These are phyloP conservation scores for Willowsia nigromaculata DNA, from an alignment of 2,888 invertebrate genomes.

Conservation along the genomic window DNA sequence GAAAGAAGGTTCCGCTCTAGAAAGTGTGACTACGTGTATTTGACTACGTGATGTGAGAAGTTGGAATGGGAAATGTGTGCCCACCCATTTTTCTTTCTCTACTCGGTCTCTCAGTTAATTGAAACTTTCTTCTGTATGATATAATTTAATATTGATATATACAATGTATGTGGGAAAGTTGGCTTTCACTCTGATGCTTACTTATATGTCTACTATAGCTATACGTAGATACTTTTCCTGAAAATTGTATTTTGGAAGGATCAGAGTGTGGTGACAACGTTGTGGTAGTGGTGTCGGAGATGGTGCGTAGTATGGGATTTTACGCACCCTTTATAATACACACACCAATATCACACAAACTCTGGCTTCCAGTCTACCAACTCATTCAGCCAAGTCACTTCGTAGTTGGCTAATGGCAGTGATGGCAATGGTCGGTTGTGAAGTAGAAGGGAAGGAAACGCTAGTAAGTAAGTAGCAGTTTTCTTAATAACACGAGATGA, in stretches of 20 bases:
- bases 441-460: background rate
- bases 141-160: slow-evolving; percentile 73
- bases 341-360: background rate
- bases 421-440: background rate
- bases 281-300: background rate
- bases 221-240: background rate
- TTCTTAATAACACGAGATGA: slow-evolving; percentile 57
- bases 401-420: slow-evolving; percentile 25
- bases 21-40: background rate
- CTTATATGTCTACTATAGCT: background rate
- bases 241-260: slow-evolving; percentile 30
- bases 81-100: slow-evolving; percentile 73
- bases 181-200: slow-evolving; percentile 17
- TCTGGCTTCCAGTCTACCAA: slow-evolving; percentile 5
- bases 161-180: background rate
- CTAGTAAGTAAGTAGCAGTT: slow-evolving; percentile 38
- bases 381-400: slow-evolving; percentile 36
- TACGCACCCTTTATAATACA: slow-evolving; percentile 50
- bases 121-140: slow-evolving; percentile 71
- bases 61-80: slow-evolving; percentile 7
- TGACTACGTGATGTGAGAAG: background rate
- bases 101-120: slow-evolving; percentile 73
- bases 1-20: background rate
- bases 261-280: slow-evolving; percentile 37
- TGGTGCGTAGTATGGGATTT: slow-evolving; percentile 47